Percentiles rank a stretch among this genome's conserved stretches.
Conservation (phyloP, 2,797 vertebrate species). For the Jordanella pulchra region DNA sequence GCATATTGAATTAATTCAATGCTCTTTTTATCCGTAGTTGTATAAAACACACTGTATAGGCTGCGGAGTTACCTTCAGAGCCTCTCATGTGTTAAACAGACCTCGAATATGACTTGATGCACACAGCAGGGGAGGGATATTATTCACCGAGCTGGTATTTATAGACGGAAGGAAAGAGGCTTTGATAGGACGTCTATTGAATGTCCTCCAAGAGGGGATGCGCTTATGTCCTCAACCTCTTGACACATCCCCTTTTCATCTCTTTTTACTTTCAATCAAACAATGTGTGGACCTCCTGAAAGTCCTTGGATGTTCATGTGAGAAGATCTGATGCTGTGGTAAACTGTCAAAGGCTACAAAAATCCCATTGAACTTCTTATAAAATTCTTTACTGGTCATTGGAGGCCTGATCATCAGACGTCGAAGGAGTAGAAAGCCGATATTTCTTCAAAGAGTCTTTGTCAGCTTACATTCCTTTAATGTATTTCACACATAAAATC, state of each 20-base stretch:
- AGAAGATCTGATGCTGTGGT: slow-evolving; percentile 32
- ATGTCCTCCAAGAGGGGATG: slow-evolving; percentile 66
- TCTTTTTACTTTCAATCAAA: slow-evolving; percentile 55
- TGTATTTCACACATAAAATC: not conserved
- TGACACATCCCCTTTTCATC: slow-evolving; percentile 56
- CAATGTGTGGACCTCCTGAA: slow-evolving; percentile 30
- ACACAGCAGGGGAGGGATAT: slow-evolving; percentile 37
- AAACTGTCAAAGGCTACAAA: slow-evolving; percentile 34
- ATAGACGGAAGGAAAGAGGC: slow-evolving; percentile 71
- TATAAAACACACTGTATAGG: slow-evolving; percentile 10
- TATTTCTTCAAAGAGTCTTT: slow-evolving; percentile 15
- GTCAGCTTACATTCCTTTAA: slow-evolving; percentile 5
- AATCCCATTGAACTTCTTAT: slow-evolving; percentile 40
- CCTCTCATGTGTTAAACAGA: slow-evolving; percentile 77
- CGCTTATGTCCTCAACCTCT: slow-evolving; percentile 67
- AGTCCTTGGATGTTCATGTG: slow-evolving; percentile 7
- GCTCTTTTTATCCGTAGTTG: slow-evolving; percentile 6
- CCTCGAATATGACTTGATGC: slow-evolving; percentile 57
- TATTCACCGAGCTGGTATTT: slow-evolving; percentile 75
- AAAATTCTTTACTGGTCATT: slow-evolving; percentile 30
- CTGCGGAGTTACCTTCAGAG: slow-evolving; percentile 20
- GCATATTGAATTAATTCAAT: slow-evolving; percentile 21
- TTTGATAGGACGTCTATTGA: slow-evolving; percentile 70
- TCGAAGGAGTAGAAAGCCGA: slow-evolving; percentile 20
- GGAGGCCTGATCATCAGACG: slow-evolving; percentile 6